Conservation (phyloP, 2,113 vertebrate species). For the Pelvicachromis taeniatus region DNA sequence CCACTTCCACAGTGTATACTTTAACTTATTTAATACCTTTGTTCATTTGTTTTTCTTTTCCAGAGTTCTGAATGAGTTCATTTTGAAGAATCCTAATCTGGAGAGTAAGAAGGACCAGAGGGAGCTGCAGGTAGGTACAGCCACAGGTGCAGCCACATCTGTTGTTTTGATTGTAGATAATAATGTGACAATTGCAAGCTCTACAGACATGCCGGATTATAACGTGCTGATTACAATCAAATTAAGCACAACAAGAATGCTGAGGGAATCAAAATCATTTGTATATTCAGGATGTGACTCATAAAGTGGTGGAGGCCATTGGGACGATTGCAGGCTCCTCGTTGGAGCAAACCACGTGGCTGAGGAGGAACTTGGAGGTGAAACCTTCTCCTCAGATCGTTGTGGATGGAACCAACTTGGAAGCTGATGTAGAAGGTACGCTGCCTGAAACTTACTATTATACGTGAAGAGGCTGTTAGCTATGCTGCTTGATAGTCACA, state of each 20-base stretch:
- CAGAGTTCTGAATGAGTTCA: slow-evolving; percentile 97
- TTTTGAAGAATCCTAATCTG: slow-evolving; percentile 96
- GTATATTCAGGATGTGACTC: slow-evolving; percentile 86
- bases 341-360: slow-evolving; percentile 96
- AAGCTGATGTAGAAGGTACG: slow-evolving; percentile 92
- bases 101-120: slow-evolving; percentile 98
- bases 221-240: background rate
- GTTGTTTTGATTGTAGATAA: background rate
- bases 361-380: slow-evolving; percentile 94
- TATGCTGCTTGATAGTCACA: background rate
- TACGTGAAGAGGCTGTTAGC: background rate
- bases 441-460: too few species aligned
- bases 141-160: background rate
- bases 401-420: slow-evolving; percentile 87
- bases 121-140: slow-evolving; percentile 92
- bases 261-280: background rate
- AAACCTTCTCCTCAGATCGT: slow-evolving; percentile 95
- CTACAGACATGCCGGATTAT: background rate
- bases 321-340: slow-evolving; percentile 94
- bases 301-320: slow-evolving; percentile 96
- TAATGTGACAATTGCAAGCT: background rate
- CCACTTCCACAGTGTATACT: background rate
- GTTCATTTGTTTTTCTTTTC: background rate
- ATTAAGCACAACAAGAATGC: background rate
- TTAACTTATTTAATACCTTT: background rate